Conservation (phyloP, 1,140 invertebrate genomes). For the Mactra quadrangularis region DNA sequence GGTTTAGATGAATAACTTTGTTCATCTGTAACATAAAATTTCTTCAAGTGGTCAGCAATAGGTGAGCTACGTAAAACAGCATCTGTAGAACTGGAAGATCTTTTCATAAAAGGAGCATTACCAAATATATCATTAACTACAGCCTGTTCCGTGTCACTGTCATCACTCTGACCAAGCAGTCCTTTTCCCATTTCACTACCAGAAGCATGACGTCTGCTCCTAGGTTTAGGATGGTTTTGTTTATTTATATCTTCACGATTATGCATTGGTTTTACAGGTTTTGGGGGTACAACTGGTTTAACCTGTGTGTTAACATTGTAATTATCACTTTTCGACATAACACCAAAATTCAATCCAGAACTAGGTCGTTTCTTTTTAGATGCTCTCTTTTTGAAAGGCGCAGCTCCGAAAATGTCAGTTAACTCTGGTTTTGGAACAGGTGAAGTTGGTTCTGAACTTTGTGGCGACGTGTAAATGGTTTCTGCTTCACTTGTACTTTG, state of each 20-base stretch:
- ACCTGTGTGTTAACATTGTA: constrained; percentile 21
- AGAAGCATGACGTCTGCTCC: constrained; percentile 28
- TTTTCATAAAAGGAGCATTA: constrained; percentile 88
- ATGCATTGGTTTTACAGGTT: constrained; percentile 49
- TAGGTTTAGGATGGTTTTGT: not conserved
- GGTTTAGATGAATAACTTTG: constrained; percentile 2
- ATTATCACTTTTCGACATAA: constrained; percentile 48
- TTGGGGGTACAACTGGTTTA: constrained; percentile 45
- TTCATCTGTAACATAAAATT: constrained; percentile 4
- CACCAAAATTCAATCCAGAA: constrained; percentile 40
- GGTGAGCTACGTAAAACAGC: constrained; percentile 35
- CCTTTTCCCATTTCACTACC: constrained; percentile 50
- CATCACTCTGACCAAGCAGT: constrained; percentile 41
- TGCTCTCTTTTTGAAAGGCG: constrained; percentile 79
- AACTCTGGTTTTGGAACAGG: constrained; percentile 61
- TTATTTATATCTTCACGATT: constrained; percentile 31
- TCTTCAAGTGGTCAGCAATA: not conserved
- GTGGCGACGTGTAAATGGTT: constrained; percentile 11
- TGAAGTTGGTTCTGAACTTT: constrained; percentile 34
- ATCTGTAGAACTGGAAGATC: constrained; percentile 59
- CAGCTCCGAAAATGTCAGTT: constrained; percentile 82
- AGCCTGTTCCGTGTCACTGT: constrained; percentile 46
- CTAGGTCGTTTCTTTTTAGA: constrained; percentile 73
- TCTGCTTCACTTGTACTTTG: constrained; percentile 38
- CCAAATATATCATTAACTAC: constrained; percentile 88